Conservation (phyloP, 2,113 vertebrate genomes). For the Thinocorus orbignyianus region DNA sequence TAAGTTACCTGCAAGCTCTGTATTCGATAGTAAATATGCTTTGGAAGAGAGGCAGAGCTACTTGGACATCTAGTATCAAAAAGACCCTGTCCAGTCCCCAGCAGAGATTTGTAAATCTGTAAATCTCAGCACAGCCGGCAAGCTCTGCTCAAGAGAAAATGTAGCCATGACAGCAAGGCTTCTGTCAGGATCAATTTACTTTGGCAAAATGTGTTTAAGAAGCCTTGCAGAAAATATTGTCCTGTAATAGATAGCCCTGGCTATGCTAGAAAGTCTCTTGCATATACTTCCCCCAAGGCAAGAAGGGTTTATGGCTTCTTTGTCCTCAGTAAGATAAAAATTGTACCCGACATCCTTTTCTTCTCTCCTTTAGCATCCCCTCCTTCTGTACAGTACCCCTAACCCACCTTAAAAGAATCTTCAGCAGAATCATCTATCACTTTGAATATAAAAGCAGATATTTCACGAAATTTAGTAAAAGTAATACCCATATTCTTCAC, state of each 20-base stretch:
- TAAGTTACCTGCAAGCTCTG: not conserved
- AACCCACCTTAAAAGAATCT: not conserved
- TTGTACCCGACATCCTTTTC: not conserved
- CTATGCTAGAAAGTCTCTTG: not conserved
- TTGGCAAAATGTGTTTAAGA: not conserved
- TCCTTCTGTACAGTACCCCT: not conserved
- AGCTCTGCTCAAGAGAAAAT: not conserved
- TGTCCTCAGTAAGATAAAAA: conserved; percentile 35
- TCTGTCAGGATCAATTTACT: conserved; percentile 24
- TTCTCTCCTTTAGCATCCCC: not conserved
- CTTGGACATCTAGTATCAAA: not conserved
- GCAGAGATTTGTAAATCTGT: not conserved
- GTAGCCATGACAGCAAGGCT: not conserved
- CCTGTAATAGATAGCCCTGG: not conserved
- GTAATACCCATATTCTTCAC: conserved; percentile 50
- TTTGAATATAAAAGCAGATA: not conserved
- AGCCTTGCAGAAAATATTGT: not conserved
- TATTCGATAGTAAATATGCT: not conserved
- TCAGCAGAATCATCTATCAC: not conserved
- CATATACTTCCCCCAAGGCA: not conserved
- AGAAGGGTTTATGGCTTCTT: conserved; percentile 3
- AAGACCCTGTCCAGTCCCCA: not conserved
- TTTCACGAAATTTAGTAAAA: conserved; percentile 63
- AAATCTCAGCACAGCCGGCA: conserved; percentile 19
- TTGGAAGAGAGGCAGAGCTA: not conserved